Conservation (phyloP, 2,888 invertebrate species). For the Macaria notata region DNA sequence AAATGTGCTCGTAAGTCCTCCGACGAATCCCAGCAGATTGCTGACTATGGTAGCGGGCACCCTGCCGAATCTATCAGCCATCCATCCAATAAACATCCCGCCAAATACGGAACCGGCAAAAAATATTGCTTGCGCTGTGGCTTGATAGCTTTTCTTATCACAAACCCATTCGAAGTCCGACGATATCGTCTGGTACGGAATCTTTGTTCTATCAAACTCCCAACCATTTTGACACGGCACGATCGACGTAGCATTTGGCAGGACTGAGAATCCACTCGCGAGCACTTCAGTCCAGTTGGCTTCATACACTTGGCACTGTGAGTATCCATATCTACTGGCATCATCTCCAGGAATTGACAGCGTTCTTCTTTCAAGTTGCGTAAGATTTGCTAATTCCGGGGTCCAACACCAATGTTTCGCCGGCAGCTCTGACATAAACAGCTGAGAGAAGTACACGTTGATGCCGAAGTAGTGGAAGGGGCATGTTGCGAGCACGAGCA, state of each 20-base stretch:
- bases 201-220: constrained; percentile 59
- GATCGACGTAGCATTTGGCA: constrained; percentile 42
- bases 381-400: constrained; percentile 43
- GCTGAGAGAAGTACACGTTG: constrained; percentile 39
- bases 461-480: constrained; percentile 45
- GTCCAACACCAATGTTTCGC: constrained; percentile 47
- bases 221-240: constrained; percentile 56
- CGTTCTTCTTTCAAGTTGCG: constrained; percentile 36
- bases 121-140: constrained; percentile 58
- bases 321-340: constrained; percentile 47
- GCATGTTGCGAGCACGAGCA: constrained; percentile 39
- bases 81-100: constrained; percentile 56
- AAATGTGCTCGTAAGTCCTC: constrained; percentile 52
- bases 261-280: constrained; percentile 27
- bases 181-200: constrained; percentile 61
- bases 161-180: constrained; percentile 63
- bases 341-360: constrained; percentile 40
- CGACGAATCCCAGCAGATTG: constrained; percentile 50
- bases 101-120: constrained; percentile 57
- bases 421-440: constrained; percentile 44
- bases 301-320: constrained; percentile 48
- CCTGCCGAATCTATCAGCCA: constrained; percentile 57
- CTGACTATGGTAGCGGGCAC: constrained; percentile 51
- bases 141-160: constrained; percentile 57
- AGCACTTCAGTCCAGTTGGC: constrained; percentile 58